A percentile compares a stretch with the other conserved stretches of the same genome.
phyloP scores from a whole-genome alignment of 2,113 vertebrate species.

The Alces alces region DNA sequence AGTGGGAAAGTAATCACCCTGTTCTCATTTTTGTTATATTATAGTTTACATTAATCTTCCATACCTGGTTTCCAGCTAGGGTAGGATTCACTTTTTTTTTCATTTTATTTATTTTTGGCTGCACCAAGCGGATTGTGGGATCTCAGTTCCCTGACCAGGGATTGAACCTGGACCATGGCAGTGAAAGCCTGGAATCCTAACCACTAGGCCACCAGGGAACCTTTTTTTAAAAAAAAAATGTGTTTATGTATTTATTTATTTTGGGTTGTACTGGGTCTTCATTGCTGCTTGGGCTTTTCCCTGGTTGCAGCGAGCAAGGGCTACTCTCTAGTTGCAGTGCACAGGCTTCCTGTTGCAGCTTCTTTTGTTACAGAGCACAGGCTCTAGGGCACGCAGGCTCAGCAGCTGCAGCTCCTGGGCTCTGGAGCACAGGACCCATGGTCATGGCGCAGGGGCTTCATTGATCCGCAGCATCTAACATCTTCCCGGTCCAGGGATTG shows the following conservation, averaged over 20 bases:
- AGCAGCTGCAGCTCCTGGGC: neutral
- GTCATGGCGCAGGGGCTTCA: accelerated
- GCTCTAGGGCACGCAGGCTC: neutral
- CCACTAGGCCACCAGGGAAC: neutral
- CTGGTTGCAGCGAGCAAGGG: neutral
- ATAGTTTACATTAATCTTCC: neutral
- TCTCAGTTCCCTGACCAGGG: neutral
- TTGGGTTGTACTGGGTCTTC: neutral
- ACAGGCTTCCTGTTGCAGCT: neutral
- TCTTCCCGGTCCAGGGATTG: accelerated
- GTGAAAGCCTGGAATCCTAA: neutral
- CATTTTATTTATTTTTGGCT: neutral
- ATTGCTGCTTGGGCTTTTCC: neutral
- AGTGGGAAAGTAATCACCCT: neutral
- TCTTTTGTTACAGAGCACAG: neutral
- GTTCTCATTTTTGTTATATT: neutral
- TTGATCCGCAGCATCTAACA: neutral
- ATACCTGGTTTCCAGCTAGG: neutral
- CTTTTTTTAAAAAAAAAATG: neutral
- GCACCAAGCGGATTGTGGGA: neutral
- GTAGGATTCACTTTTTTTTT: neutral
- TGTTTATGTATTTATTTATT: neutral
- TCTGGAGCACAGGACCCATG: neutral
- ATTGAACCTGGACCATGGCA: neutral
- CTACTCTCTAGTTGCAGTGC: neutral